These are phyloP conservation scores for Coelopa pilipes DNA, from an alignment of 2,888 invertebrate genomes.

Conservation along the genomic window DNA sequence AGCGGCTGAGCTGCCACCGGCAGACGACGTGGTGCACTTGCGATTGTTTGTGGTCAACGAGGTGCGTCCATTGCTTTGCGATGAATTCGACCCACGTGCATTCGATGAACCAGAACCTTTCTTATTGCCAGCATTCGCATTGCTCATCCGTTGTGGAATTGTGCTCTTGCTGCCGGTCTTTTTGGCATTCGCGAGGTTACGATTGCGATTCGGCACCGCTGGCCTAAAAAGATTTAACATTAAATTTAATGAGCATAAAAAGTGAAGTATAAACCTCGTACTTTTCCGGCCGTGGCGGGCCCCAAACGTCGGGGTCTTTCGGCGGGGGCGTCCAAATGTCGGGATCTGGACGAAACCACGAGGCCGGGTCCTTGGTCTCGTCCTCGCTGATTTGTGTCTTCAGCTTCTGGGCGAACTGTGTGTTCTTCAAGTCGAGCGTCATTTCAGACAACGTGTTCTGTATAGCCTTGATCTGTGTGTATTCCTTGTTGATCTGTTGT, in stretches of 20 bases:
- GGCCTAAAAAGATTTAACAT: slow-evolving; percentile 48
- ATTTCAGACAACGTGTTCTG: slow-evolving; percentile 65
- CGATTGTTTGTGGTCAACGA: slow-evolving; percentile 45
- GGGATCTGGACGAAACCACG: slow-evolving; percentile 76
- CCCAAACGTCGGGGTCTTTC: slow-evolving; percentile 87
- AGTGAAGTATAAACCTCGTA: slow-evolving; percentile 66
- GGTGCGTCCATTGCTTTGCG: slow-evolving; percentile 38
- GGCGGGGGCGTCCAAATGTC: slow-evolving; percentile 81
- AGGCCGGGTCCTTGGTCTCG: slow-evolving; percentile 65
- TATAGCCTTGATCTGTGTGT: slow-evolving; percentile 85
- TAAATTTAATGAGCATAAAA: neutral
- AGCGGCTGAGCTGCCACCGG: neutral
- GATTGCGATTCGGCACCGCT: slow-evolving; percentile 56
- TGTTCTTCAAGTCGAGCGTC: slow-evolving; percentile 65
- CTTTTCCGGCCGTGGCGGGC: slow-evolving; percentile 82
- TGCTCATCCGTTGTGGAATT: slow-evolving; percentile 58
- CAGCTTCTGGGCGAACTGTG: slow-evolving; percentile 68
- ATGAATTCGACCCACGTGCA: slow-evolving; percentile 43
- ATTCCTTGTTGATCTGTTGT: slow-evolving; percentile 88
- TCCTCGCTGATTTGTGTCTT: slow-evolving; percentile 60
- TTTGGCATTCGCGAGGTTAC: slow-evolving; percentile 49
- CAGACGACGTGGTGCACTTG: slow-evolving; percentile 36
- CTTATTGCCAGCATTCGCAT: slow-evolving; percentile 41
- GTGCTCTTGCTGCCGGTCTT: slow-evolving; percentile 56
- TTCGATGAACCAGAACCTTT: slow-evolving; percentile 38